Base-by-base conservation (phyloP, 1,140 invertebrate genomes). In the Eciton burchellii region DNA sequence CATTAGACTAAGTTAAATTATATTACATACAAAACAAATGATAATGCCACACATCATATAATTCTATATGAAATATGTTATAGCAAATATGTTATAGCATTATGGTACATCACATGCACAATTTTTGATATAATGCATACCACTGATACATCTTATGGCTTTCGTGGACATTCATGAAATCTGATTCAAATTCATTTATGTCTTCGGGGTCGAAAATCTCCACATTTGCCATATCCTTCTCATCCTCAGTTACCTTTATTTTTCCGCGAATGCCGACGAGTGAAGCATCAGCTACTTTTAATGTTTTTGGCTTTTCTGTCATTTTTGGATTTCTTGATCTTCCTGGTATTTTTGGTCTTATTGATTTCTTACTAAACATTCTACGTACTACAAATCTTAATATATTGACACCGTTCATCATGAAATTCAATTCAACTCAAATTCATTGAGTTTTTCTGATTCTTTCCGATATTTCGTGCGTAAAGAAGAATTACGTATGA, bases 121-220 rank as follows among this genome's bases (percentile, higher is more conserved):
- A 72, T 81, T 29, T 72, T 77, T 26, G 0, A 45, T 11, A 24
- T 21, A 43, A 45, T 52, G 72, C 29, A 11, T 88, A 92, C 91
- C 79, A 77, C 68, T 94, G 88, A 77, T 94, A 84, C 47, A 94
- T 85, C 47, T 88, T 89, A 79, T 95, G 87, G 0, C 90, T 90
- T 56, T 90, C 87, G 54, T 90, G 82, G 0, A 94, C 79, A 1
- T 91, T 84, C 89, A 91, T 93, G 84, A 95, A 95, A 88, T 95
- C 94, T 1, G 92, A 77, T 84, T 95, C 94, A 60, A 93, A 93
- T 85, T 93, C 91, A 47, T 87, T 91, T 9, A 88, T 63, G 70
- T 94, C 93, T 41, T 92, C 90, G 12, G 62, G 9, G 72, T 91
- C 83, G 0, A 81, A 21, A 29, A 43, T 14, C 21, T 89, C 81